A percentile compares a stretch with the other conserved stretches of the same genome.
Evolutionary conservation across 2,888 invertebrate genomes (phyloP).

Genomic region (Cosmorhoe ocellata): DNA sequence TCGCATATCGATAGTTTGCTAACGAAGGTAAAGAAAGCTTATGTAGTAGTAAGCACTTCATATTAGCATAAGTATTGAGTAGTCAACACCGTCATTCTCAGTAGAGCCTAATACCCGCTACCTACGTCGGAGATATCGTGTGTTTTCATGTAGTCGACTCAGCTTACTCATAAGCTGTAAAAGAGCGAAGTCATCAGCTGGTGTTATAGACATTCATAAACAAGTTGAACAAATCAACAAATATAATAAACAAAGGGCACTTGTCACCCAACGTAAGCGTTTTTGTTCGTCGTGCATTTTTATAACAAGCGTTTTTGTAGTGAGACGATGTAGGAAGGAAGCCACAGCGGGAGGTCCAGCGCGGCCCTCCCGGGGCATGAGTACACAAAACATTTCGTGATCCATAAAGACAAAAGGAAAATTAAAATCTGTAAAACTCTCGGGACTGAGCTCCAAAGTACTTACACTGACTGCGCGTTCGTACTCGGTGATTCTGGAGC

Average conservation of each 20-base stretch:
- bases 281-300: conserved; percentile 77
- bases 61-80: conserved; percentile 23
- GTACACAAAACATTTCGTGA: conserved; percentile 81
- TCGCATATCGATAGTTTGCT: background rate
- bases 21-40: background rate
- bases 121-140: conserved; percentile 33
- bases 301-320: conserved; percentile 77
- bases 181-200: conserved; percentile 62
- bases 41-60: background rate
- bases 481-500: conserved; percentile 2
- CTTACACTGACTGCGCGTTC: conserved; percentile 34
- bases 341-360: conserved; percentile 73
- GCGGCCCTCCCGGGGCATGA: conserved; percentile 70
- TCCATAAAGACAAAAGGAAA: conserved; percentile 81
- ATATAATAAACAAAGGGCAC: conserved; percentile 78
- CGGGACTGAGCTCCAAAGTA: conserved; percentile 46
- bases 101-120: conserved; percentile 8
- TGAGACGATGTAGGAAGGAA: conserved; percentile 79
- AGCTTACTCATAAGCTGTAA: conserved; percentile 42
- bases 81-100: conserved; percentile 13
- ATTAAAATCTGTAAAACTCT: conserved; percentile 75
- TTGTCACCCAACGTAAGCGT: conserved; percentile 79
- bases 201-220: conserved; percentile 71
- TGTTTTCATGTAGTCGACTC: conserved; percentile 33
- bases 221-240: conserved; percentile 75